Evolutionary conservation across 1,140 invertebrate species (phyloP), one percentile per base, ranked within the genome.

Genomic region (Macrostomum lignano): DNA sequence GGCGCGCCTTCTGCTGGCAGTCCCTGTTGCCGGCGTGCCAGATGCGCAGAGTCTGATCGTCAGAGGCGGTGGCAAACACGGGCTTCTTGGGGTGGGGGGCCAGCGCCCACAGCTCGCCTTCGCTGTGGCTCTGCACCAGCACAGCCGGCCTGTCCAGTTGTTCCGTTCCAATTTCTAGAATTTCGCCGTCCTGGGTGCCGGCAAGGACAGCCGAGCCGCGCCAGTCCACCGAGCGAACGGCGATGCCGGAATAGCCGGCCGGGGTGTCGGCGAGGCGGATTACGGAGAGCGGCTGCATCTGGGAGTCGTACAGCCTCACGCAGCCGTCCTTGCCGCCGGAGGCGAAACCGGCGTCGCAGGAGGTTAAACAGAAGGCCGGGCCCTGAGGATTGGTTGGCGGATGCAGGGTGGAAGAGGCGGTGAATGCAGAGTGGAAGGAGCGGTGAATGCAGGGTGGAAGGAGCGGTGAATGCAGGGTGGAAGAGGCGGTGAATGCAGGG

Each of bases 61-160:
- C 53, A 32, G 53, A 48, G 11, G 48, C 50, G 6, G 55, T 55
- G 24, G 49, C 43, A 41, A 49, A 55, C 22, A 43, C 41, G n/a
- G 45, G 35, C 9, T 39, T 21, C 15, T 42, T 37, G 9, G 54
- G 55, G 35, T 59, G 56, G 22, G 39, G 31, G 31, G 52, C 49
- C 25, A 59, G 40, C 3, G 47, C 56, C 53, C 52, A 59, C 4
- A 59, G 40, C 31, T 54, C 48, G 11, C 53, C 55, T 31, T 55
- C 52, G n/a, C 43, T 46, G 40, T 59, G 56, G 3, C 48, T 47
- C 10, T 43, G 41, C 14, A 56, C 39, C 11, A 59, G 28, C 0
- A 43, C 30, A 17, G 49, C 44, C 3, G 41, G 35, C 7, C 38
- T 38, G 9, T 48, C 50, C 33, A 44, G 44, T 42, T 55, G 58